Evolutionary conservation across 2,797 vertebrate genomes (phyloP).

Genomic region (Danio jaintianensis): DNA sequence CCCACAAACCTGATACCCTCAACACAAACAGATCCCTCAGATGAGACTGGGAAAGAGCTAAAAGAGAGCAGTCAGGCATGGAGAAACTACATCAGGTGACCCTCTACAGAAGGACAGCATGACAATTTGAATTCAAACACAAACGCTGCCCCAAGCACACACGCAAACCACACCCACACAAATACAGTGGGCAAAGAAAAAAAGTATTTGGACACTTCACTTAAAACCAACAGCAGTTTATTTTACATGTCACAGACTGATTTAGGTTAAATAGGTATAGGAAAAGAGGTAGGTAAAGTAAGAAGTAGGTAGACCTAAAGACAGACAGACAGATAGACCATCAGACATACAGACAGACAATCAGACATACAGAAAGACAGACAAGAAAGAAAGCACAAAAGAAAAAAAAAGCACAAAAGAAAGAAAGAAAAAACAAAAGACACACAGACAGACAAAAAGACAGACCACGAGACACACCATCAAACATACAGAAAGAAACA

Average conservation of each 20-base stretch:
- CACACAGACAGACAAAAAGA: no score
- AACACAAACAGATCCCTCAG: conserved; percentile 47
- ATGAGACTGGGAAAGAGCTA: conserved; percentile 41
- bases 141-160: conserved; percentile 26
- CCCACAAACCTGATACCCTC: conserved; percentile 53
- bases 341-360: background rate
- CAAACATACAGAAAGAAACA: no score
- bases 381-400: no score
- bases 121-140: conserved; percentile 40
- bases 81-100: conserved; percentile 43
- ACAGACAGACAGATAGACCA: background rate
- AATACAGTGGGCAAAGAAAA: conserved; percentile 15
- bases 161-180: conserved; percentile 27
- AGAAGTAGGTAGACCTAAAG: no score
- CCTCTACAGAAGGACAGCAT: conserved; percentile 21
- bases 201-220: conserved; percentile 27
- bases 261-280: background rate
- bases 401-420: no score
- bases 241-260: background rate
- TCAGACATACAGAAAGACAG: background rate
- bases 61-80: conserved; percentile 51
- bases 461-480: no score
- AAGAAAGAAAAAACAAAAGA: no score
- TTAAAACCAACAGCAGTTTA: background rate
- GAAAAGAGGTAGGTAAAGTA: background rate